phyloP scores from a whole-genome alignment of 1,140 invertebrate species.

The Bombus picipes region DNA sequence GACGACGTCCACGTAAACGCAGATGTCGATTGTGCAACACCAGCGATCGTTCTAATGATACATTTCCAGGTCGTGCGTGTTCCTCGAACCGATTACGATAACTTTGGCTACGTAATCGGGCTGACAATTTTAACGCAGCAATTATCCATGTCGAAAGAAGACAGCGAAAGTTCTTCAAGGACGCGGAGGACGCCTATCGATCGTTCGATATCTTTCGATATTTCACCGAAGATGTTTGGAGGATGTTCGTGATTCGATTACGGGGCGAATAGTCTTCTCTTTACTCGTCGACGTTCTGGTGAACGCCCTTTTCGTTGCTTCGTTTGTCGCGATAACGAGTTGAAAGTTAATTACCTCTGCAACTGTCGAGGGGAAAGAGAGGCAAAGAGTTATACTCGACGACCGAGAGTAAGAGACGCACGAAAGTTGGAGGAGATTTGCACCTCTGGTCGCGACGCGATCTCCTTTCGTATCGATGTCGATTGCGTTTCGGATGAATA shows the following conservation, averaged over 20 bases:
- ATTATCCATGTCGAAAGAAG: conserved; percentile 8
- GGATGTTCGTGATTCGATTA: conserved; percentile 34
- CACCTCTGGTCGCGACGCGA: not conserved
- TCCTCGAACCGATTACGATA: conserved; percentile 13
- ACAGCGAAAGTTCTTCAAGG: not conserved
- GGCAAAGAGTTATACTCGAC: too few relatives aligned
- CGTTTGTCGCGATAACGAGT: conserved; percentile 39
- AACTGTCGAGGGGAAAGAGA: not conserved
- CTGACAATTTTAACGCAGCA: conserved; percentile 19
- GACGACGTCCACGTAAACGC: not conserved
- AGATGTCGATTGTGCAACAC: not conserved
- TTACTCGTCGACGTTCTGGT: too few relatives aligned
- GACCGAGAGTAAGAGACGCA: not conserved
- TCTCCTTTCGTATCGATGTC: not conserved
- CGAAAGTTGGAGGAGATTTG: not conserved
- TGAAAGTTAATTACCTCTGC: conserved; percentile 42
- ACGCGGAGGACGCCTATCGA: not conserved
- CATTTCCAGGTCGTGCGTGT: not conserved
- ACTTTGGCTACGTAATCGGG: not conserved
- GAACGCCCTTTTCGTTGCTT: conserved; percentile 10
- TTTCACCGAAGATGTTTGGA: not conserved
- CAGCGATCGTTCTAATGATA: conserved; percentile 26
- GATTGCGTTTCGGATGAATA: too few relatives aligned
- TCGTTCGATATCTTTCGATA: too few relatives aligned
- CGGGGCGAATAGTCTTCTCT: not conserved